Evolutionary conservation across 2,888 invertebrate genomes (phyloP), one percentile per base, ranked within the genome.

Genomic region (Hofmannophila pseudospretella): DNA sequence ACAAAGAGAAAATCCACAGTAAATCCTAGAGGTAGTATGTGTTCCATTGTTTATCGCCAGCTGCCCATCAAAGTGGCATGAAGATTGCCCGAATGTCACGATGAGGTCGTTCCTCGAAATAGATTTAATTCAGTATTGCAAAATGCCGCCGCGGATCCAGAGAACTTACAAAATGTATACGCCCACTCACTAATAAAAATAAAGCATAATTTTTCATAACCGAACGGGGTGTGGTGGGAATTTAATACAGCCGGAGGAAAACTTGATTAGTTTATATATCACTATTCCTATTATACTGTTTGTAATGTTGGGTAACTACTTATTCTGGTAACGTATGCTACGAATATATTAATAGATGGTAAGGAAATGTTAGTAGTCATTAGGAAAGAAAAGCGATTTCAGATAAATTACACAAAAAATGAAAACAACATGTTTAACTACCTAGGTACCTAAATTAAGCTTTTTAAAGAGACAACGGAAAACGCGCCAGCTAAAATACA

Each of bases 121-220:
- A 77, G 68, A 67, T 58, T 67, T 67, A 56, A 61, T 51, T 49
- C 57, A 61, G 65, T 68, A 72, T 61, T 70, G 67, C 74, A 68
- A 59, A 59, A 67, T 55, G 52, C 55, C 58, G 61, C 60, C 56
- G 62, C 55, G 49, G 51, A 52, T 37, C 58, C 45, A 44, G 45
- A 41, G 45, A 47, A 44, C 54, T 59, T 63, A 65, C 67, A 63
- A 61, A 60, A 61, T 58, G 44, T 49, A 45, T 37, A 12, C 51
- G 29, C 68, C 68, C 44, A 68, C 68, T 53, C 63, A 23, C 42
- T 58, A 66, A 68, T 70, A 67, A 69, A 77, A 73, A 76, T 77
- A 77, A 64, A 65, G 49, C 50, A 58, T 53, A 41, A 51, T 49
- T 57, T 49, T 51, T 49, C 42, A 45, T 55, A 55, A 61, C 49